Evolutionary conservation across 1,140 invertebrate genomes (phyloP).

Genomic region (Drosophila watanabei): DNA sequence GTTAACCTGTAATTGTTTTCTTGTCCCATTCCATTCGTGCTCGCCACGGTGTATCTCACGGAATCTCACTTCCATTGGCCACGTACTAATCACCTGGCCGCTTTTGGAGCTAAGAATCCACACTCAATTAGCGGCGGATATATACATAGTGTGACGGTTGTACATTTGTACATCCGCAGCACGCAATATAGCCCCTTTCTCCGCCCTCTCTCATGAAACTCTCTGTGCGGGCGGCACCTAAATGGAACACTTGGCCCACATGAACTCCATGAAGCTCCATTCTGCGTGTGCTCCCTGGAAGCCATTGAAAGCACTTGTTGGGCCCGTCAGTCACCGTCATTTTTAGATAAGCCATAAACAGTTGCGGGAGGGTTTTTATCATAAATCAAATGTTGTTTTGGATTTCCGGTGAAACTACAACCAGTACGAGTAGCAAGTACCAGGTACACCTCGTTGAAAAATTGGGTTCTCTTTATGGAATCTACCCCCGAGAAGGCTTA

Average conservation of each 20-base stretch:
- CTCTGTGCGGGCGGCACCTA: slow-evolving; percentile 42
- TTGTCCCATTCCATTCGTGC: not conserved
- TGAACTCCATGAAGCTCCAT: slow-evolving; percentile 26
- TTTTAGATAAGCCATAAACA: slow-evolving; percentile 80
- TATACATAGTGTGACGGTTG: slow-evolving; percentile 14
- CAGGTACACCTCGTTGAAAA: slow-evolving; percentile 29
- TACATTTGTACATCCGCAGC: slow-evolving; percentile 50
- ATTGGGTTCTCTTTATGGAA: slow-evolving; percentile 35
- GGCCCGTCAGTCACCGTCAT: slow-evolving; percentile 44
- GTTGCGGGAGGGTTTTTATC: slow-evolving; percentile 64
- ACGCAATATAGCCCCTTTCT: slow-evolving; percentile 29
- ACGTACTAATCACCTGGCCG: slow-evolving; percentile 72
- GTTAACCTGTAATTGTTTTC: slow-evolving; percentile 11
- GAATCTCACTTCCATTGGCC: slow-evolving; percentile 48
- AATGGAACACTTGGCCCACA: slow-evolving; percentile 63
- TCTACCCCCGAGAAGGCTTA: slow-evolving; percentile 12
- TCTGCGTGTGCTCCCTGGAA: slow-evolving; percentile 5
- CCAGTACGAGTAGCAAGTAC: slow-evolving; percentile 4
- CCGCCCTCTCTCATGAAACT: not conserved
- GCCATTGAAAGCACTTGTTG: slow-evolving; percentile 30
- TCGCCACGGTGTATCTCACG: slow-evolving; percentile 24
- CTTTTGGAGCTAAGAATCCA: slow-evolving; percentile 52
- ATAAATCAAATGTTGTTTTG: slow-evolving; percentile 81
- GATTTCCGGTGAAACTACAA: slow-evolving; percentile 80
- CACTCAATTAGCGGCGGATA: slow-evolving; percentile 38